Evolutionary conservation across 2,888 invertebrate species (phyloP), one percentile per base, ranked within the genome.

Genomic region (Megamerina dolium): DNA sequence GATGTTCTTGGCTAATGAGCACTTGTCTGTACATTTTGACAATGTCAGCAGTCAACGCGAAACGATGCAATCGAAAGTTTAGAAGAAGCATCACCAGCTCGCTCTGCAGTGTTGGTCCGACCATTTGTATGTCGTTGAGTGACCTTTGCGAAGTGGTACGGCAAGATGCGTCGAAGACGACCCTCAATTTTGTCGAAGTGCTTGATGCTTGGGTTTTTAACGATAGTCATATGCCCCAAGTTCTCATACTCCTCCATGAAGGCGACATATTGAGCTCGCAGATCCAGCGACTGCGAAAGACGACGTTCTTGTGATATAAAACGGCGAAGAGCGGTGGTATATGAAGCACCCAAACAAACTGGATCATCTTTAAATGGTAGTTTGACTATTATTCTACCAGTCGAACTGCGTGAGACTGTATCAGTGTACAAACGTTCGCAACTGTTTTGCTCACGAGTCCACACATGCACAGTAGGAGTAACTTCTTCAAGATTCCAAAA

Each of bases 51-150:
- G n/a, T n/a, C n/a, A n/a, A n/a, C n/a, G n/a, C n/a, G n/a, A n/a
- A n/a, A n/a, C n/a, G n/a, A n/a, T n/a, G n/a, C n/a, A n/a, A n/a
- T n/a, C n/a, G n/a, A n/a, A n/a, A n/a, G n/a, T n/a, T n/a, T n/a
- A n/a, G n/a, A n/a, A n/a, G n/a, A n/a, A n/a, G n/a, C n/a, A n/a
- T n/a, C n/a, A 48, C 51, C 1, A 48, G 30, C n/a, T 51, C 45
- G 10, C 38, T 26, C 26, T 53, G 49, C 16, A 53, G 44, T 23
- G 50, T 49, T 14, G 49, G 49, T 5, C 47, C 49, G 20, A 49
- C 48, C 42, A 50, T 43, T 1, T 45, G 31, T 5, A 45, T 45
- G 27, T 47, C 54, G 27, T 50, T 53, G 2, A 51, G 30, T 13
- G 52, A 43, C 9, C 33, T 31, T 31, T 38, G 44, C 9, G 50